A percentile compares a stretch with the other conserved stretches of the same genome.
phyloP scores from a whole-genome alignment of 1,140 invertebrate genomes.

The Drosophila tropicalis region DNA sequence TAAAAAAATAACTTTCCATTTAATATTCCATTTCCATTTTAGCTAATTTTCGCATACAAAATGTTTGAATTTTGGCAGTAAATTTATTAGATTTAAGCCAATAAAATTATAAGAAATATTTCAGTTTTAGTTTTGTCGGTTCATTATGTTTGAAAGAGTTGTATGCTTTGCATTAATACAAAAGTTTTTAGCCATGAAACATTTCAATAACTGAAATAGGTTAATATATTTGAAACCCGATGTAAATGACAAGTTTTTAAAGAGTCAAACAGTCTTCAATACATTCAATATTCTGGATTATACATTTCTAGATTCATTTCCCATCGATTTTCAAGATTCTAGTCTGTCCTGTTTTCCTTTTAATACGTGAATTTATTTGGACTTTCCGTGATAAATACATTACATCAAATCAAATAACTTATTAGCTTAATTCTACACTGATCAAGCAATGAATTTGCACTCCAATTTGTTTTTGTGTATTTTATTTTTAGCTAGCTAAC shows the following conservation, averaged over 20 bases:
- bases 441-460: conserved; percentile 46
- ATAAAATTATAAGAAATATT: no score
- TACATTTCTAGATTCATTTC: background rate
- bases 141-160: no score
- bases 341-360: background rate
- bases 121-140: no score
- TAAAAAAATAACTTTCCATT: no score
- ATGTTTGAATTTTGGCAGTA: no score
- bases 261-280: no score
- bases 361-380: conserved; percentile 46
- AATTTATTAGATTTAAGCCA: no score
- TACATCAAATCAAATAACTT: conserved; percentile 48
- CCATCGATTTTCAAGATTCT: background rate
- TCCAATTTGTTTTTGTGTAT: background rate
- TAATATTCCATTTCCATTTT: background rate
- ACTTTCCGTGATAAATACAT: conserved; percentile 39
- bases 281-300: background rate
- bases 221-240: no score
- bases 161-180: no score
- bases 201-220: no score
- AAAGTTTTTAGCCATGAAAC: no score
- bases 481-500: conserved; percentile 85
- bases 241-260: no score
- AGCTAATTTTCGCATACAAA: background rate
- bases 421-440: conserved; percentile 44